Evolutionary conservation across 2,797 vertebrate species (phyloP).

Genomic region (Cottoperca gobio): DNA sequence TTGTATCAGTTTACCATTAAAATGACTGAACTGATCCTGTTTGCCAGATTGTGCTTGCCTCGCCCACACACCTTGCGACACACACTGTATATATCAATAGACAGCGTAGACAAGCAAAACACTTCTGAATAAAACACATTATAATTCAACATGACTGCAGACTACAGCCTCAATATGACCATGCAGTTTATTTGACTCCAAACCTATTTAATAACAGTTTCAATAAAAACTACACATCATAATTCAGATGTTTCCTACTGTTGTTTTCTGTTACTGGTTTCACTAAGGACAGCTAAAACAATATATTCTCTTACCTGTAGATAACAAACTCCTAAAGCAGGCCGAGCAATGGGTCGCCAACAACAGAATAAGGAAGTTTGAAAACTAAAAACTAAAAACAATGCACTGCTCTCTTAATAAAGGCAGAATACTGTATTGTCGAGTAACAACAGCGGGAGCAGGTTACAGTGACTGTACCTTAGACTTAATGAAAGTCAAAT

Average conservation of each 20-base stretch:
- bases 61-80: background rate
- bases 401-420: background rate
- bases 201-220: background rate
- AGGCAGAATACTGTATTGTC: background rate
- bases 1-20: background rate
- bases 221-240: background rate
- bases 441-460: background rate
- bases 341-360: background rate
- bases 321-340: background rate
- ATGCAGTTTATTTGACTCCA: background rate
- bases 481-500: background rate
- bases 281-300: background rate
- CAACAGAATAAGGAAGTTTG: background rate
- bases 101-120: background rate
- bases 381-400: too few species aligned
- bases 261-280: background rate
- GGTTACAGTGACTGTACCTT: constrained; percentile 13
- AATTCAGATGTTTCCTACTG: background rate
- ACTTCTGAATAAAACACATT: background rate
- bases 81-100: too few species aligned
- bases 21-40: background rate
- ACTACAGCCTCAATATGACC: background rate
- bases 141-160: background rate
- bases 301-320: constrained; percentile 10
- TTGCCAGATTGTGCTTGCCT: background rate